phyloP scores from a whole-genome alignment of 2,888 invertebrate species.

The Nephrocerus scutellatus region DNA sequence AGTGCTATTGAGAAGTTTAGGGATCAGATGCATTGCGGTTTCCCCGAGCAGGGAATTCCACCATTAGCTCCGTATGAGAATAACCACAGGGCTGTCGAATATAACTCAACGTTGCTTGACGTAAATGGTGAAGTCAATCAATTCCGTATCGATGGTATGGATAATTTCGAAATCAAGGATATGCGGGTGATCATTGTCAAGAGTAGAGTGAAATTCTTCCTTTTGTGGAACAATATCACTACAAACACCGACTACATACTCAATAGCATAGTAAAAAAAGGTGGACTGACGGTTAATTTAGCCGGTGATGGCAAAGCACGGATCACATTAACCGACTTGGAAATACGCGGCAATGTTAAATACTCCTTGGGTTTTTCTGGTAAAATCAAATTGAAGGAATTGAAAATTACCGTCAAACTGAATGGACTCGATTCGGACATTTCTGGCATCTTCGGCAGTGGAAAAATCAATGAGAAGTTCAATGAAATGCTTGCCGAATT shows the following conservation, averaged over 20 bases:
- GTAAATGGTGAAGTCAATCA: slow-evolving; percentile 31
- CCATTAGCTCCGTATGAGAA: slow-evolving; percentile 35
- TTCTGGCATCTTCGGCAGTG: slow-evolving; percentile 35
- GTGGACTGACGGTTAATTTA: slow-evolving; percentile 34
- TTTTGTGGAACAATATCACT: slow-evolving; percentile 33
- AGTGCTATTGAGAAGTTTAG: slow-evolving; percentile 27
- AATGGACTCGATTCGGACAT: slow-evolving; percentile 33
- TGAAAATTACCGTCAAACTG: slow-evolving; percentile 31
- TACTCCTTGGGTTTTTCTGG: slow-evolving; percentile 40
- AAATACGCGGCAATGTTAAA: slow-evolving; percentile 31
- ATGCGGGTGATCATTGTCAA: slow-evolving; percentile 36
- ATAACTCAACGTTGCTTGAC: slow-evolving; percentile 25
- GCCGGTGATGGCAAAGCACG: slow-evolving; percentile 34
- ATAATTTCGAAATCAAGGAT: slow-evolving; percentile 34
- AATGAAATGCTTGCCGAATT: slow-evolving; percentile 33
- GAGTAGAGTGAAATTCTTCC: slow-evolving; percentile 32
- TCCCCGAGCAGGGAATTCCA: slow-evolving; percentile 32
- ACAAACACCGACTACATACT: slow-evolving; percentile 34
- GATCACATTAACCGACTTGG: slow-evolving; percentile 33
- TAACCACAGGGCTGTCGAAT: too few relatives aligned
- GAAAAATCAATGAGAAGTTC: slow-evolving; percentile 28
- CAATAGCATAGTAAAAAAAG: slow-evolving; percentile 28
- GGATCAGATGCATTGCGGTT: slow-evolving; percentile 39
- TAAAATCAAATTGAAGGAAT: slow-evolving; percentile 35
- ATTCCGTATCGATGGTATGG: slow-evolving; percentile 35